Evolutionary conservation across 2,113 vertebrate species (phyloP).

Genomic region (Malaclemys terrapin): DNA sequence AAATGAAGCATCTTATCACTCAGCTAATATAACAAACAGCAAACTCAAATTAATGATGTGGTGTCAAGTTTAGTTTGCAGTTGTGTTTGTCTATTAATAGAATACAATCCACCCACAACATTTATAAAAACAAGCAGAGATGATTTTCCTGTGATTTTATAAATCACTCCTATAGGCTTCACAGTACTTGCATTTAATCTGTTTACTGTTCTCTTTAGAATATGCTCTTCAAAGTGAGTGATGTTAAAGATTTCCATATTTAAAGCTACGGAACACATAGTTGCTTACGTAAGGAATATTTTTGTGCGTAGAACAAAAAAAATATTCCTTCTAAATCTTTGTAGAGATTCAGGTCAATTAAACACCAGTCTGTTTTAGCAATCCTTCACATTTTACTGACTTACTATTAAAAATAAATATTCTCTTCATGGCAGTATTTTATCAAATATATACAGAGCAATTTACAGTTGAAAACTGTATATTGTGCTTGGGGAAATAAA

Average conservation of each 20-base stretch:
- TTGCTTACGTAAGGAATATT: background rate
- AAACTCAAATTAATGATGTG: background rate
- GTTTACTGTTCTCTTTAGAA: background rate
- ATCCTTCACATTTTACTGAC: background rate
- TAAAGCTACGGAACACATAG: background rate
- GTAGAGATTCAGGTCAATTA: background rate
- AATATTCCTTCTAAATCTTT: background rate
- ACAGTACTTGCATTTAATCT: conserved; percentile 2
- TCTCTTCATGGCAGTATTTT: conserved; percentile 6
- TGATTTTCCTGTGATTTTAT: conserved; percentile 27
- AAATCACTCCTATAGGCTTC: background rate
- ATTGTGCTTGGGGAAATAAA: background rate
- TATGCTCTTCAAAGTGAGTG: background rate
- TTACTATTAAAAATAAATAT: background rate
- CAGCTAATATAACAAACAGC: background rate
- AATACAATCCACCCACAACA: background rate
- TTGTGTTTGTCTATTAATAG: conserved; percentile 14
- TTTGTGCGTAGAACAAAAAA: conserved; percentile 24
- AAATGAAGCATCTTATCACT: background rate
- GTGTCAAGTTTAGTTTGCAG: background rate
- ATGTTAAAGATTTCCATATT: background rate
- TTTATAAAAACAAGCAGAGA: conserved; percentile 11
- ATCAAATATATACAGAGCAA: conserved; percentile 19
- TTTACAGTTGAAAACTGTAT: conserved; percentile 30
- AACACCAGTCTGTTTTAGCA: conserved; percentile 18